Evolutionary conservation across 2,888 invertebrate species (phyloP).

Genomic region (Amiota communis): DNA sequence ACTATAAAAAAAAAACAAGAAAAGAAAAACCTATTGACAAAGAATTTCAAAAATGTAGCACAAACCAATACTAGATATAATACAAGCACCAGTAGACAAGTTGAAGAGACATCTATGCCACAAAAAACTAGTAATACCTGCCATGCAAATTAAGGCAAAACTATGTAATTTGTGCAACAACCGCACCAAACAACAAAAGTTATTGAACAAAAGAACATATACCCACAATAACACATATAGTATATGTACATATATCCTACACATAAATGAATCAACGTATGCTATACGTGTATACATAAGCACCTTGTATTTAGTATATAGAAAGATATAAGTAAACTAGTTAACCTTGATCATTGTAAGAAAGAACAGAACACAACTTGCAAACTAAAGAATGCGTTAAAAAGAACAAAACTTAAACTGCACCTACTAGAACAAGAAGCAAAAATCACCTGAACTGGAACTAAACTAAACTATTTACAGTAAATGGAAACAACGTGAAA

Average conservation of each 20-base stretch:
- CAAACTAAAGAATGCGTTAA: background rate
- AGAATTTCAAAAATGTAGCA: conserved; percentile 22
- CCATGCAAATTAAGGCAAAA: conserved; percentile 17
- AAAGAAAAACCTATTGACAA: background rate
- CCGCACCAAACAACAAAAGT: background rate
- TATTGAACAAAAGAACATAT: background rate
- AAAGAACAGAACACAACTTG: background rate
- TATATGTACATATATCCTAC: too few relatives aligned
- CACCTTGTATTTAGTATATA: background rate
- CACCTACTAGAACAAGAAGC: conserved; percentile 15
- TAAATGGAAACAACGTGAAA: background rate
- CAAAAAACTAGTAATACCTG: conserved; percentile 13
- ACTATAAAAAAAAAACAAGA: background rate
- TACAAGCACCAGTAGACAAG: background rate
- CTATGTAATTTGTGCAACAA: conserved; percentile 8
- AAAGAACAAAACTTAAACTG: background rate
- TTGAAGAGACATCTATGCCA: background rate
- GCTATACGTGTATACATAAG: background rate
- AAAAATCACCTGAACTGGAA: background rate
- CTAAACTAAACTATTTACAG: background rate
- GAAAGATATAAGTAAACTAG: background rate
- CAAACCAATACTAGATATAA: conserved; percentile 14
- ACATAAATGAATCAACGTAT: too few relatives aligned
- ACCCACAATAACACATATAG: background rate
- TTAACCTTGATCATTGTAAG: conserved; percentile 17